Evolutionary conservation across 2,113 vertebrate genomes (phyloP).

Genomic region (Illadopsis cleaveri): DNA sequence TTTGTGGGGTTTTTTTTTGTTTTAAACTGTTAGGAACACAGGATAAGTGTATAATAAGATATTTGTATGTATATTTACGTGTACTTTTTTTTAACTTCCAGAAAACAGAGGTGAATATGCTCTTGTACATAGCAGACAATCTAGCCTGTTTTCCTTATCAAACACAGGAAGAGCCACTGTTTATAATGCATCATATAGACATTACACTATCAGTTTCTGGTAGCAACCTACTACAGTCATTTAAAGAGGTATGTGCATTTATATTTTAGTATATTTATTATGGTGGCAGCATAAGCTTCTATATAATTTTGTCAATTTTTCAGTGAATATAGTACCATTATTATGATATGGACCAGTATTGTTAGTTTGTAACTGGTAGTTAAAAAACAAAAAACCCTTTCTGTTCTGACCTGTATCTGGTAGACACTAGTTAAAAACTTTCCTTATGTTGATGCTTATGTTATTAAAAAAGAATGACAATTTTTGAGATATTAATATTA

Average conservation of each 20-base stretch:
- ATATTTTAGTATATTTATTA: background rate
- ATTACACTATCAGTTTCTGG: conserved; percentile 97
- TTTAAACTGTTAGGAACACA: too few species aligned
- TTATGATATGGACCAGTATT: background rate
- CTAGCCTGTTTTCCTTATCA: conserved; percentile 97
- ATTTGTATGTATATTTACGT: background rate
- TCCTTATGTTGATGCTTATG: background rate
- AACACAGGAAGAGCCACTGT: conserved; percentile 96
- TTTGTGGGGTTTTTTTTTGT: too few species aligned
- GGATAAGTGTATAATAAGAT: too few species aligned
- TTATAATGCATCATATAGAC: conserved; percentile 99
- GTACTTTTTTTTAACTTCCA: conserved; percentile 63
- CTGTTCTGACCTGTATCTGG: background rate
- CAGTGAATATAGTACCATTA: background rate
- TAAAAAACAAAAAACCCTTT: background rate
- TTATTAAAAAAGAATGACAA: background rate
- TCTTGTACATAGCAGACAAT: conserved; percentile 98
- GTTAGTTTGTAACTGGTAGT: background rate
- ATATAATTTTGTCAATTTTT: background rate
- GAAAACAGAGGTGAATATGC: conserved; percentile 98
- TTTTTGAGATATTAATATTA: background rate
- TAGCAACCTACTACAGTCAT: conserved; percentile 96
- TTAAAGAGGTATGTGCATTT: conserved; percentile 89
- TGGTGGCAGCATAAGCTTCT: background rate
- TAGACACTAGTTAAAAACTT: background rate